phyloP scores from a whole-genome alignment of 1,140 invertebrate species.

The Sarcophaga peregrina region DNA sequence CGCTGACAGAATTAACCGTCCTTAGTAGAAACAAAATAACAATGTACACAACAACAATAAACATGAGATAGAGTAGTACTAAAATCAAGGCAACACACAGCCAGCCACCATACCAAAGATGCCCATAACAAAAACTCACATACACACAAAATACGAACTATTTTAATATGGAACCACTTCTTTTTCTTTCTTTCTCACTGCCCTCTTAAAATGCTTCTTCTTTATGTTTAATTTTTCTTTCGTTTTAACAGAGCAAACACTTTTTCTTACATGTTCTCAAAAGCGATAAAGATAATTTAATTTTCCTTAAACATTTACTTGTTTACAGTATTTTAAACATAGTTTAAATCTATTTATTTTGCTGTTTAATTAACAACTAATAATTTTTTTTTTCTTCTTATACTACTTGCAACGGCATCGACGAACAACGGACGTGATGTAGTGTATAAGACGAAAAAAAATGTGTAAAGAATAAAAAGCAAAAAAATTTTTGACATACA shows the following conservation, averaged over 20 bases:
- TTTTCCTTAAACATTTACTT: not conserved
- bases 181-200: not conserved
- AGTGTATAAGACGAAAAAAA: conserved; percentile 38
- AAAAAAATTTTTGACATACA: conserved; percentile 26
- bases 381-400: conserved; percentile 38
- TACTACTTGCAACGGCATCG: conserved; percentile 34
- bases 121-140: conserved; percentile 13
- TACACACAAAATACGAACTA: conserved; percentile 11
- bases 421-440: conserved; percentile 44
- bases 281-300: not conserved
- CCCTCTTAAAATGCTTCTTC: conserved; percentile 14
- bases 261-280: not conserved
- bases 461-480: not conserved
- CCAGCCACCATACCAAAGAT: not conserved
- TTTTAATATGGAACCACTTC: conserved; percentile 14
- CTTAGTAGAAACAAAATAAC: not conserved
- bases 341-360: not conserved
- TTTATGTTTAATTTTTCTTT: not conserved
- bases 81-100: conserved; percentile 23
- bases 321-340: not conserved
- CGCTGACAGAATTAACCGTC: not conserved
- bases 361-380: conserved; percentile 35
- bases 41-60: not conserved
- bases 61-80: not conserved
- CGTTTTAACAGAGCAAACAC: not conserved